Base-by-base conservation (phyloP, 2,888 invertebrate species). In the Nomada flava region DNA sequence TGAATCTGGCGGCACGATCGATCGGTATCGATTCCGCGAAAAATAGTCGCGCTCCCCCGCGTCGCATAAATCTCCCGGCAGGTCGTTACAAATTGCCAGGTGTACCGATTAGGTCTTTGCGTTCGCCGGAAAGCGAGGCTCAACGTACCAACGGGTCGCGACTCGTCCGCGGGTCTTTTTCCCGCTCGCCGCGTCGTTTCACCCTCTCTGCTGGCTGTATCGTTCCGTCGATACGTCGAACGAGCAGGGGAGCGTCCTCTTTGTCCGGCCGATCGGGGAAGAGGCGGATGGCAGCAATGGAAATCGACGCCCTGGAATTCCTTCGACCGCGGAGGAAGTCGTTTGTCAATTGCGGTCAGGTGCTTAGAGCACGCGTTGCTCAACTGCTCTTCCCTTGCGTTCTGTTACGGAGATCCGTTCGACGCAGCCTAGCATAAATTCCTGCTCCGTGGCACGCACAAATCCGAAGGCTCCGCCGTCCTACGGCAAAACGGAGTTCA, bases 51-150 rank as follows among this genome's bases (percentile, higher is more conserved):
- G 67, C 76, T 73, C 78, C 78, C 72, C 62, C 62, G 67, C 71
- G 78, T 60, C 67, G 47, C 76, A 73, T 82, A 82, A 85, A 85
- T 85, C 79, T 79, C 57, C 47, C 15, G 26, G n/a, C 47, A 26
- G 82, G 70, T 70, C 69, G 63, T 76, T 76, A 68, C 75, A 77
- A 75, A 84, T 85, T 71, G 67, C 68, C 29, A 15, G n/a, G 69
- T 50, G 55, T 57, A 52, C 57, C 62, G 50, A 36, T 26, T 55
- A 5, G 29, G 44, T 26, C 13, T 52, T 47, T 10, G 57, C 11
- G 60, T 9, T 57, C 50, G 47, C 44, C 50, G 57, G 70, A 26
- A 68, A 59, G 15, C 26, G 67, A 23, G 70, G 63, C 50, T 73
- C 52, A 53, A 79, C 47, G 73, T 59, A 53, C 29, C 44, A 53